Conservation (phyloP, 2,113 vertebrate genomes). For the Fulmarus glacialis region DNA sequence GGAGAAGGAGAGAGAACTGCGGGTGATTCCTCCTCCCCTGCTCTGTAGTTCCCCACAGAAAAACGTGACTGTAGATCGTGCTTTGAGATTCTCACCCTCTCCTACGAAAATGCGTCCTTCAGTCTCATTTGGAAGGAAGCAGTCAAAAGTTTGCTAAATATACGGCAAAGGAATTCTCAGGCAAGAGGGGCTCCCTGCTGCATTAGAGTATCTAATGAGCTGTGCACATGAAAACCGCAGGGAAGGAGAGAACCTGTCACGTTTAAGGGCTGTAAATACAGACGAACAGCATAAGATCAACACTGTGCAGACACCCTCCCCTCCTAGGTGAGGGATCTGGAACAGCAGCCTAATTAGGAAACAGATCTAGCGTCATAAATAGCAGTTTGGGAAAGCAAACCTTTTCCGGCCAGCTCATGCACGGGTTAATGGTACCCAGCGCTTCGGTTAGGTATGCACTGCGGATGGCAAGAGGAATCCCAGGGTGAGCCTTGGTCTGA, state of each 20-base stretch:
- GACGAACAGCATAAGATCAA: not conserved
- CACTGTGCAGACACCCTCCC: not conserved
- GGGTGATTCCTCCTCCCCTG: conserved; percentile 46
- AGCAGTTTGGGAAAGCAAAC: not conserved
- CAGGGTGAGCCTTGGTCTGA: not conserved
- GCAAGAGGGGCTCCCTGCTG: conserved; percentile 23
- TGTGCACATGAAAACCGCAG: not conserved
- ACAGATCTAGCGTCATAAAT: not conserved
- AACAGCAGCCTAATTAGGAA: not conserved
- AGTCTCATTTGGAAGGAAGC: conserved; percentile 27
- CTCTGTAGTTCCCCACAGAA: conserved; percentile 41
- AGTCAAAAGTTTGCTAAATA: conserved; percentile 61
- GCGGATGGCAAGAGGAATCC: conserved; percentile 5
- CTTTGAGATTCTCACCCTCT: conserved; percentile 38
- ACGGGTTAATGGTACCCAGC: not conserved
- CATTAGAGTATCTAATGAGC: not conserved
- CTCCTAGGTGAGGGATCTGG: not conserved
- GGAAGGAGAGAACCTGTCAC: not conserved
- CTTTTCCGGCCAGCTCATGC: not conserved
- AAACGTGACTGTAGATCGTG: conserved; percentile 56
- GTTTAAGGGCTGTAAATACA: not conserved
- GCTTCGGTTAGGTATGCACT: not conserved
- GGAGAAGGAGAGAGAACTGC: conserved; percentile 31
- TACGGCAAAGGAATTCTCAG: conserved; percentile 20
- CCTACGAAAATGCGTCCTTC: conserved; percentile 35